Evolutionary conservation across 2,113 vertebrate genomes (phyloP).

Genomic region (Indicator indicator): DNA sequence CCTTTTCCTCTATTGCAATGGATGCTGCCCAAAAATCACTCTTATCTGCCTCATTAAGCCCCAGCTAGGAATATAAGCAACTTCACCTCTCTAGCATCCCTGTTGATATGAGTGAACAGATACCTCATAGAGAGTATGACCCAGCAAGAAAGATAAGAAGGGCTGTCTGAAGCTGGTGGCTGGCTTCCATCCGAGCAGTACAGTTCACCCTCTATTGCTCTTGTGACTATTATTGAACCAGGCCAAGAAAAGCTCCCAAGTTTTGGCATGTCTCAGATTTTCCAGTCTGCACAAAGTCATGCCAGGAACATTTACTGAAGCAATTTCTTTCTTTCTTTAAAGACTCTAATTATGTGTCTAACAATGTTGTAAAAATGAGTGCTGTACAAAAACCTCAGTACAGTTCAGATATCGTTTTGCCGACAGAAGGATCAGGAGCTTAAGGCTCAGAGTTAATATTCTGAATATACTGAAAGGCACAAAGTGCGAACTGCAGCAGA

Average conservation of each 20-base stretch:
- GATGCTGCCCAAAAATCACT: neutral
- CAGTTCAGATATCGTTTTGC: neutral
- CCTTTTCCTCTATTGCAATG: neutral
- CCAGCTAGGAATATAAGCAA: neutral
- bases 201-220: conserved; percentile 66
- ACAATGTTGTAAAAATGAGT: conserved; percentile 34
- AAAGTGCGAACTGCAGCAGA: conserved; percentile 13
- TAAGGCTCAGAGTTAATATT: neutral
- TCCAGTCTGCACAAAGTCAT: conserved; percentile 61
- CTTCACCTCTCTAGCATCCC: neutral
- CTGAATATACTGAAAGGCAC: neutral
- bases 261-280: conserved; percentile 63
- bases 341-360: conserved; percentile 52
- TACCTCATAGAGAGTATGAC: neutral
- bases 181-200: conserved; percentile 40
- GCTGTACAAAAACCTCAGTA: neutral
- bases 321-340: conserved; percentile 42
- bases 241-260: conserved; percentile 61
- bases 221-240: conserved; percentile 39
- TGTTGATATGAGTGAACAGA: neutral
- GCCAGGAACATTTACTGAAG: conserved; percentile 66
- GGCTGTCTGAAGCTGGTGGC: conserved; percentile 13
- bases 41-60: neutral
- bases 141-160: conserved; percentile 34
- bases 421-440: conserved; percentile 26